phyloP scores from a whole-genome alignment of 2,113 vertebrate genomes.

The Lipophrys pholis region DNA sequence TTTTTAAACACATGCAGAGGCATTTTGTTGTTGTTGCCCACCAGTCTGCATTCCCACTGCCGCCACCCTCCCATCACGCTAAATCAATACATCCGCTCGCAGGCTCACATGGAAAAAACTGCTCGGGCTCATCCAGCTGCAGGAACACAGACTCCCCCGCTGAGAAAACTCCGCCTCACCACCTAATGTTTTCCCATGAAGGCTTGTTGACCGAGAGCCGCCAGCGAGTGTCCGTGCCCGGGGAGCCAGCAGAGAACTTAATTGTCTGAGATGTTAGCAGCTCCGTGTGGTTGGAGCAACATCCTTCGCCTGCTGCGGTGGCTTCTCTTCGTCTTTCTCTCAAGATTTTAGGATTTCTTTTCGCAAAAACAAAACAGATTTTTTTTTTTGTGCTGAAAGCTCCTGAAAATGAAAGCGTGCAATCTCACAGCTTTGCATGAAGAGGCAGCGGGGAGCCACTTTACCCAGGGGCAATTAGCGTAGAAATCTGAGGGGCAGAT shows the following conservation, averaged over 20 bases:
- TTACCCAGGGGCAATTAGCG: conserved; percentile 57
- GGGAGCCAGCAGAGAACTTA: conserved; percentile 36
- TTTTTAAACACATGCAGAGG: background rate
- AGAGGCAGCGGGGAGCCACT: conserved; percentile 33
- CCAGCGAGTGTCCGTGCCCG: conserved; percentile 19
- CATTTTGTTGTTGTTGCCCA: conserved; percentile 2
- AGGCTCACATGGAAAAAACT: conserved; percentile 36
- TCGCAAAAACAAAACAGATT: background rate
- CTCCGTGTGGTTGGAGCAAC: conserved; percentile 21
- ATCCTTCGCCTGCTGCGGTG: background rate
- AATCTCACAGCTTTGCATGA: conserved; percentile 22
- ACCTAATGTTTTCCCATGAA: conserved; percentile 3
- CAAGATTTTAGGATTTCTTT: background rate
- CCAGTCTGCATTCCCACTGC: background rate
- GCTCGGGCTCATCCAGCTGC: conserved; percentile 25
- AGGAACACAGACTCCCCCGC: conserved; percentile 16
- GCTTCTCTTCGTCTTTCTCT: background rate
- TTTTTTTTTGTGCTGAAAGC: conserved; percentile 34
- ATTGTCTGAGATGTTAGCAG: conserved; percentile 39
- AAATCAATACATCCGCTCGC: conserved; percentile 56
- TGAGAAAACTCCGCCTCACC: conserved; percentile 32
- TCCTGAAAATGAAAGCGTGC: conserved; percentile 49
- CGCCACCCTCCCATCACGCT: conserved; percentile 10
- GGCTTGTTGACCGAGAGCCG: conserved; percentile 10
- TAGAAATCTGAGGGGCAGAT: conserved; percentile 21